Evolutionary conservation across 2,797 vertebrate genomes (phyloP), one percentile per base, ranked within the genome.

Genomic region (Alectoris magna): DNA sequence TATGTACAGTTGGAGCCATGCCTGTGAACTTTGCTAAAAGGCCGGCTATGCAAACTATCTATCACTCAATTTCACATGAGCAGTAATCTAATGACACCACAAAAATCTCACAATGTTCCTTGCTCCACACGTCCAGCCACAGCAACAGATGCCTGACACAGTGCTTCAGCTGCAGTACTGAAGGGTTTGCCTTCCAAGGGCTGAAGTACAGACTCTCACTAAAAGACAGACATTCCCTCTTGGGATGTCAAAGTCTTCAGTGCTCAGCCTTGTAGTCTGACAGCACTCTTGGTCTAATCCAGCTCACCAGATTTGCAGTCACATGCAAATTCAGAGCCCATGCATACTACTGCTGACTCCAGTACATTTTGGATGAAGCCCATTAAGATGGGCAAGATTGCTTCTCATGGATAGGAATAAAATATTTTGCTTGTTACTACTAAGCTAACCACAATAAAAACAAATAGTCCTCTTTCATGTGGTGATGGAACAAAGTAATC

Each of bases 381-480:
- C 59, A 62, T 77, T 71, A 84, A 76, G 71, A 94, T 64, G 51
- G n/a, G 81, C 22, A 58, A 70, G 80, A 84, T 41, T 49, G 56
- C 83, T 92, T 77, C 64, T 76, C 53, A 53, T 29, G 38, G 78
- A 83, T 19, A 15, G 87, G 76, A 95, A 87, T 83, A 69, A 87
- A 84, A 56, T 91, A 94, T 86, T 92, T 86, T 93, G 87, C 94
- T 95, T 95, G 70, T 90, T 93, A 59, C 38, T 94, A 69, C 48
- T 91, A 75, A 90, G 72, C 60, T 88, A 95, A 96, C 87, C 90
- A 94, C 85, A 96, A 68, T 68, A 80, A 88, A 93, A 87, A 90
- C 27, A 94, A 95, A 94, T 48, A 94, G 34, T 18, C 78, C 69
- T 70, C 93, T 96, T 95, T 96, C 83, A 96, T 94, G 94, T 94